phyloP scores from a whole-genome alignment of 2,113 vertebrate genomes.

The Melospiza melodia region DNA sequence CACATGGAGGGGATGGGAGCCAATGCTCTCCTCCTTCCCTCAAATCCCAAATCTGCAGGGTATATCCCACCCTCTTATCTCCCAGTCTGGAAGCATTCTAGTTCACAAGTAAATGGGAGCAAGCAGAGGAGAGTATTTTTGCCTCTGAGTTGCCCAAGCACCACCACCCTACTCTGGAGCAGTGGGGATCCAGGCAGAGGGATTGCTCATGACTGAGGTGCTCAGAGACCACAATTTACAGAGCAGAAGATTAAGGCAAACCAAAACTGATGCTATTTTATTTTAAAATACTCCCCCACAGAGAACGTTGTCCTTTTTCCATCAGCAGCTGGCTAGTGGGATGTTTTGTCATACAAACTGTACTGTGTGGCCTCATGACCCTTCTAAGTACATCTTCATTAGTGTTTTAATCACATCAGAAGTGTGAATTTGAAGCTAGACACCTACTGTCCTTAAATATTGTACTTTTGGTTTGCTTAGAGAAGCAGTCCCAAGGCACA shows the following conservation, averaged over 20 bases:
- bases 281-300: neutral
- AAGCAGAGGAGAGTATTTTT: neutral
- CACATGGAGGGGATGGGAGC: accelerated
- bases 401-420: neutral
- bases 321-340: neutral
- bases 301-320: neutral
- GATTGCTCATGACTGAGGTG: neutral
- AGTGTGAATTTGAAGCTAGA: neutral
- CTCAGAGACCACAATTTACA: neutral
- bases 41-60: neutral
- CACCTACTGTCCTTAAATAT: neutral
- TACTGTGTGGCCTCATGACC: neutral
- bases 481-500: neutral
- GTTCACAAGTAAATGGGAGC: neutral
- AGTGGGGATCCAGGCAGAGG: neutral
- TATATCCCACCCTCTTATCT: neutral
- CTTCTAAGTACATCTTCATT: neutral
- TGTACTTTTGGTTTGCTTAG: neutral
- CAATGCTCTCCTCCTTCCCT: neutral
- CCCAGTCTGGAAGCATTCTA: neutral
- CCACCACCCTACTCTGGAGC: neutral
- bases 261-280: neutral
- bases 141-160: neutral
- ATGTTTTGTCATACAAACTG: neutral
- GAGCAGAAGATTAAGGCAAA: neutral